These are phyloP conservation scores for Cylindroiulus punctatus DNA, from an alignment of 2,888 invertebrate species.

Conservation along the genomic window DNA sequence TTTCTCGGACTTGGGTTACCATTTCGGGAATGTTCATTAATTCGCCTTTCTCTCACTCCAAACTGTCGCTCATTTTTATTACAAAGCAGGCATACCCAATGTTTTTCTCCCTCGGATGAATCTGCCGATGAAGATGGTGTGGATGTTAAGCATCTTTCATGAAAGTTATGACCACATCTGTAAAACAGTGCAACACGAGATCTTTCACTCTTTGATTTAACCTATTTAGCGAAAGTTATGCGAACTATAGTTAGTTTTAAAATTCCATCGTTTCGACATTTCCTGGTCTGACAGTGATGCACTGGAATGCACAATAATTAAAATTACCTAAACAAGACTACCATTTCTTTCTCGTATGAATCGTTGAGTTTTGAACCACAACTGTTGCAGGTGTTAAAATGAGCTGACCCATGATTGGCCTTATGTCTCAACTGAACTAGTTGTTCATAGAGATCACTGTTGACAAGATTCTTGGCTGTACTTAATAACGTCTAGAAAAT, in stretches of 20 bases:
- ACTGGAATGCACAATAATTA: too few species aligned
- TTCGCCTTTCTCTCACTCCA: constrained; percentile 3
- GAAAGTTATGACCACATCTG: constrained; percentile 53
- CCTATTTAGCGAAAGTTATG: not conserved
- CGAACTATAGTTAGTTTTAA: not conserved
- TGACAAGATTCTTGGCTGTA: constrained; percentile 54
- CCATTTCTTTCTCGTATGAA: constrained; percentile 48
- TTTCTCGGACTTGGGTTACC: constrained; percentile 23
- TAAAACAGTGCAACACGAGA: not conserved
- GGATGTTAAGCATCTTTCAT: constrained; percentile 50
- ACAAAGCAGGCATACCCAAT: not conserved
- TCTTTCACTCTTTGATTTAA: not conserved
- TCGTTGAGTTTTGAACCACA: constrained; percentile 44
- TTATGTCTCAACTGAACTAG: constrained; percentile 27
- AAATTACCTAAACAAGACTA: constrained; percentile 47
- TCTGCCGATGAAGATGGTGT: not conserved
- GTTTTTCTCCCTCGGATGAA: not conserved
- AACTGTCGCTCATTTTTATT: not conserved
- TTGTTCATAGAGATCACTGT: constrained; percentile 54
- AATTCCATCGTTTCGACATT: too few species aligned
- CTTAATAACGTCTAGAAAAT: constrained; percentile 53
- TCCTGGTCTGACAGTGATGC: too few species aligned
- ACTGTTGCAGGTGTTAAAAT: constrained; percentile 39
- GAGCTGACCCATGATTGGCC: constrained; percentile 53
- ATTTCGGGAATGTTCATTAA: constrained; percentile 7